Percentiles rank a stretch among this genome's conserved stretches.
Evolutionary conservation across 2,113 vertebrate genomes (phyloP).

Genomic region (Dipodomys ordii): DNA sequence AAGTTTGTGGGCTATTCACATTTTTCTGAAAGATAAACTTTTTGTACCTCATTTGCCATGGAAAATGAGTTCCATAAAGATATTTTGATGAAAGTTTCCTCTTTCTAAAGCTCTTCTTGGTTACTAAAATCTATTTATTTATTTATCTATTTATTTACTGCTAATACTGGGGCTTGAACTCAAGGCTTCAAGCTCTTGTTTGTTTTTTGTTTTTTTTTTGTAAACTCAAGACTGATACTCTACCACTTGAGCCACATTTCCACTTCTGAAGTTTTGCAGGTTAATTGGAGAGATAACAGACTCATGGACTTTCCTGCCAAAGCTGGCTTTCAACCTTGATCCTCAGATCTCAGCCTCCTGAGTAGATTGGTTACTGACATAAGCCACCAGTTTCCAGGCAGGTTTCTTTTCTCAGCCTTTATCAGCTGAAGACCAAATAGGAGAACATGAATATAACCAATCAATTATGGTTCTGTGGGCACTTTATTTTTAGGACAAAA

Average conservation of each 20-base stretch:
- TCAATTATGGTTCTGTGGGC: not conserved
- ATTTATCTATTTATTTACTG: no score
- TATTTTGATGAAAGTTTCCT: not conserved
- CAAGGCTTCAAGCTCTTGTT: no score
- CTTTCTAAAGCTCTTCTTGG: not conserved
- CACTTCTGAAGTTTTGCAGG: no score
- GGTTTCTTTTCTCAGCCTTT: not conserved
- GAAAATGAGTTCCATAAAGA: slow-evolving; percentile 8
- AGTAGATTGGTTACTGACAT: no score
- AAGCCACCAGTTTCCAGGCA: not conserved
- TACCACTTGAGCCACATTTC: no score
- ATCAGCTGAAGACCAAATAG: not conserved
- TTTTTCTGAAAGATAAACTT: slow-evolving; percentile 44
- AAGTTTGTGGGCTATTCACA: slow-evolving; percentile 23
- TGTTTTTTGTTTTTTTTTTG: no score
- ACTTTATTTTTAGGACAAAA: not conserved
- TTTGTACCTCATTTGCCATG: not conserved
- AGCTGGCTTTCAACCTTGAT: no score
- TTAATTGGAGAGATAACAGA: no score
- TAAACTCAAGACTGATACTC: no score
- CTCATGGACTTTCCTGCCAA: no score
- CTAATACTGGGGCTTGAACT: no score
- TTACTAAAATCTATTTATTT: not conserved
- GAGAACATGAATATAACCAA: not conserved
- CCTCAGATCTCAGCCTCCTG: no score